Base-by-base conservation (phyloP, 2,888 invertebrate species). In the Plusia festucae region DNA sequence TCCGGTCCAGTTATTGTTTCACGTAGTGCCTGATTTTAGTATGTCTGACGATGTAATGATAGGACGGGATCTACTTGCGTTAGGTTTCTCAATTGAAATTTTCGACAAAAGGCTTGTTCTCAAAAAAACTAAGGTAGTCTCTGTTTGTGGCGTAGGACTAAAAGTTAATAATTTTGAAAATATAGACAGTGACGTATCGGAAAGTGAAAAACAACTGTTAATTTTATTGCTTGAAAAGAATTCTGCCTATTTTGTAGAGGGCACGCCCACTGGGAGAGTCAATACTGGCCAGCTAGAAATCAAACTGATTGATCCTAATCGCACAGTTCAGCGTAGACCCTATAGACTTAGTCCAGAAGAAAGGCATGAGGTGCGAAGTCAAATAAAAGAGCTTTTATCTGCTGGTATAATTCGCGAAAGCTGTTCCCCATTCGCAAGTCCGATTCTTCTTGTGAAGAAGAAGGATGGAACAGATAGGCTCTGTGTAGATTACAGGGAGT, bases 401-500 rank as follows among this genome's bases (percentile, higher is more conserved):
- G 44, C 44, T 16, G 44, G 44, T 11, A 44, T 44, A 9, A 44
- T 44, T 9, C n/a, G 44, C 11, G 44, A 44, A n/a, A 44, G 44
- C 11, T 44, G 9, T 44, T 44, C 44, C 16, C 44, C 44, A 5
- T 44, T 44, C 44, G 44, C 44, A 11, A 44, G 44, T 11, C 44
- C n/a, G 11, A 44, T 44, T 11, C 7, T 44, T 11, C 44, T 44
- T 9, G 44, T 44, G 1, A 44, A 44, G 44, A 44, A 44, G 44
- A 44, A 51, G 51, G 51, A 51, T n/a, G 46, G 49, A 1, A 46
- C 20, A 9, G 46, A 60, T 56, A 16, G 40, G 3, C 27, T 46
- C 3, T 66, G 56, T 13, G 32, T 53, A 15, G 62, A 53, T 30
- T 62, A 56, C 24, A 27, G 53, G 15, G 59, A 62, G 49, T 30